Base-by-base conservation (phyloP, 2,113 vertebrate species). In the Halcyon senegalensis region DNA sequence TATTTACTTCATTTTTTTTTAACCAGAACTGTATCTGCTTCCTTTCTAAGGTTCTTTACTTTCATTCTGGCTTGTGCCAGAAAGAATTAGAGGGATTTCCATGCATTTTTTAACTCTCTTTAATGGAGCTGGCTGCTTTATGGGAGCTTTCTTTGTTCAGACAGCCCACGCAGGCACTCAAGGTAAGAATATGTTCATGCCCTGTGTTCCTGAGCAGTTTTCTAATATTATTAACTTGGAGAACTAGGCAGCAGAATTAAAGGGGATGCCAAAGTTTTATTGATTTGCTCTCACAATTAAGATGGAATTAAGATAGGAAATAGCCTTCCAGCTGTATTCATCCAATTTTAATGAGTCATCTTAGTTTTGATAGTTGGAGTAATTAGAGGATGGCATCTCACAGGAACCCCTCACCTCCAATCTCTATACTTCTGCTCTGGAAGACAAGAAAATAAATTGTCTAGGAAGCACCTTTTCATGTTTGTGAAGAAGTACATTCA, bases 31-130 rank as follows among this genome's bases (percentile, higher is more conserved):
- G 2, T 91, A 8, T 90, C 53, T 87, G 33, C 44, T 96, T 97
- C 46, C 62, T 75, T 92, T 79, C 80, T 53, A 72, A 99, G 99
- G 98, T 94, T 98, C 98, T 33, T 93, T 98, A 24, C 98, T 99
- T 89, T 98, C 98, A 28, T 98, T 98, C 93, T 67, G 96, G 81
- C 97, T 99, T 88, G 98, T 98, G 30, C 99, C 99, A 8, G 97
- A 94, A 79, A 98, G 98, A 89, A 95, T 99, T 81, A 98, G 98
- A 97, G 98, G 98, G 41, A 98, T 99, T 64, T 98, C 98, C 74
- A 97, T 98, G 98, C 98, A 98, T 93, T 98, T 99, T 84, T 98
- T 99, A 95, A 98, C 98, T 9, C 97, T 99, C n/a, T 98, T 98
- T 96, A 99, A 98, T 35, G 99, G 99, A 97, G 98, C 98, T 58